These are phyloP conservation scores for Lordiphosa stackelbergi DNA, from an alignment of 1,140 invertebrate species.

Conservation along the genomic window DNA sequence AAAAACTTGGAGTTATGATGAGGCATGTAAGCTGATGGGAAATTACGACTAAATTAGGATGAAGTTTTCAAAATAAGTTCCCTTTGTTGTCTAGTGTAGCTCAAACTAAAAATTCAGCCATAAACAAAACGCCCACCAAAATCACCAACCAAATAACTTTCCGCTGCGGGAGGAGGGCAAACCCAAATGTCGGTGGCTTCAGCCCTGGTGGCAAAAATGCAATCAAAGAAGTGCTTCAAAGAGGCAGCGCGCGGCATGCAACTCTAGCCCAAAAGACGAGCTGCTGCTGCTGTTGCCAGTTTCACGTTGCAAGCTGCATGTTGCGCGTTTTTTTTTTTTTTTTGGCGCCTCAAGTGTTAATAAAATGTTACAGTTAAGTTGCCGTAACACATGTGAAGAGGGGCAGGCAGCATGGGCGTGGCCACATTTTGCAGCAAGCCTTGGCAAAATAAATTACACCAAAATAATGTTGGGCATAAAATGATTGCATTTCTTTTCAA, in stretches of 20 bases:
- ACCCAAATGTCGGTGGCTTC: slow-evolving; percentile 15
- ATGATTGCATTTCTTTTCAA: slow-evolving; percentile 72
- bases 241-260: slow-evolving; percentile 34
- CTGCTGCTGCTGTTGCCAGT: slow-evolving; percentile 4
- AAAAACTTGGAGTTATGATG: neutral
- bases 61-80: neutral
- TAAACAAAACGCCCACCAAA: slow-evolving; percentile 28
- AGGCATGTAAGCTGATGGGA: too few species aligned
- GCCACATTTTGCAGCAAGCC: slow-evolving; percentile 35
- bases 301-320: slow-evolving; percentile 27
- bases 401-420: neutral
- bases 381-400: slow-evolving; percentile 39
- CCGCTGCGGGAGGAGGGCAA: slow-evolving; percentile 9
- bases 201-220: slow-evolving; percentile 31
- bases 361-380: slow-evolving; percentile 71
- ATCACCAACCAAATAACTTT: slow-evolving; percentile 14
- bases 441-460: slow-evolving; percentile 56
- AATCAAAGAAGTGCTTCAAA: slow-evolving; percentile 43
- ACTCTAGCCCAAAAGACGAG: slow-evolving; percentile 19
- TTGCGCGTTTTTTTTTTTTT: slow-evolving; percentile 26
- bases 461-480: slow-evolving; percentile 53
- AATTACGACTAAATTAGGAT: neutral
- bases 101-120: slow-evolving; percentile 31
- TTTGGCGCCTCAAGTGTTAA: slow-evolving; percentile 66
- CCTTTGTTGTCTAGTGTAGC: slow-evolving; percentile 17